Percentiles rank a stretch among this genome's conserved stretches.
Conservation (phyloP, 2,113 vertebrate genomes). For the Osmerus mordax region DNA sequence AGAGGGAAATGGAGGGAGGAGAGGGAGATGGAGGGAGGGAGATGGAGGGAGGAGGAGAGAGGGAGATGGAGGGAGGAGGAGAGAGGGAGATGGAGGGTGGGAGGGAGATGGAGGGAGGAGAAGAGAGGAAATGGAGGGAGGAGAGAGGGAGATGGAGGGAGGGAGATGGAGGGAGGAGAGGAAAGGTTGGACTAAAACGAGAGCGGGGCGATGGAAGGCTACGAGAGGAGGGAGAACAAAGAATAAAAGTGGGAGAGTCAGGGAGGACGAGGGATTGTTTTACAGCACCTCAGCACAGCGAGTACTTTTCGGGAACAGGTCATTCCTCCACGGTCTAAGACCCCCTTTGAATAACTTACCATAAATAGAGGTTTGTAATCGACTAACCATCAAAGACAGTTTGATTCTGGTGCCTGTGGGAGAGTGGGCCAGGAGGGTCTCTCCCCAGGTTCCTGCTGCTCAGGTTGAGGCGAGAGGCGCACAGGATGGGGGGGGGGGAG, state of each 20-base stretch:
- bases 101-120: not conserved
- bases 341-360: constrained; percentile 64
- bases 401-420: constrained; percentile 9
- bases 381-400: constrained; percentile 53
- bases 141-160: not conserved
- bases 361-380: constrained; percentile 67
- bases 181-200: not conserved
- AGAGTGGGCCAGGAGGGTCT: constrained; percentile 38
- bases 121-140: not conserved
- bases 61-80: not conserved
- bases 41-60: not conserved
- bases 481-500: not conserved
- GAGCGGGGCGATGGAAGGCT: constrained; percentile 19
- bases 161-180: constrained; percentile 30
- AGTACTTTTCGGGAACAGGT: constrained; percentile 60
- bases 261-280: constrained; percentile 27
- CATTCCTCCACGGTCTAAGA: constrained; percentile 40
- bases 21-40: not conserved
- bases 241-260: constrained; percentile 22
- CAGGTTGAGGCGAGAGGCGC: constrained; percentile 22
- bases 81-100: not conserved
- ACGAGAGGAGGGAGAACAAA: constrained; percentile 18
- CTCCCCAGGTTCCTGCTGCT: not conserved
- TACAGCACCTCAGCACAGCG: constrained; percentile 54
- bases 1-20: not conserved